Evolutionary conservation across 1,140 invertebrate species (phyloP).

Genomic region (Tyrophagus putrescentiae): DNA sequence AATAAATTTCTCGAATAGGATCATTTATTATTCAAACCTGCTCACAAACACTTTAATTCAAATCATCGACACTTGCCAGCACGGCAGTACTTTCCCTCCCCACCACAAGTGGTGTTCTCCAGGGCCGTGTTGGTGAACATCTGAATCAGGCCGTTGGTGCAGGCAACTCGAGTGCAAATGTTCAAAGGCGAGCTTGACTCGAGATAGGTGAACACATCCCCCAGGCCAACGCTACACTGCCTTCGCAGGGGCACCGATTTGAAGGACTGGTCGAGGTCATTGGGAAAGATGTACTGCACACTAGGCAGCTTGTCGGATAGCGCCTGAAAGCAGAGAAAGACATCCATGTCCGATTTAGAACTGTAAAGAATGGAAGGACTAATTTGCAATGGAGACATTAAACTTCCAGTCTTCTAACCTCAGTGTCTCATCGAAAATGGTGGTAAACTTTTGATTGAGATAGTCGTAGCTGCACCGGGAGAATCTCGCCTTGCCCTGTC

Average conservation of each 20-base stretch:
- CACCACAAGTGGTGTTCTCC: not conserved
- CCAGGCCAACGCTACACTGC: not conserved
- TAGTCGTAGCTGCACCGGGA: not conserved
- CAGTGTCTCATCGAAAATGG: not conserved
- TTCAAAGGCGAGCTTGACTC: not conserved
- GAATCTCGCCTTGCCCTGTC: not conserved
- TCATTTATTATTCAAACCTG: too few relatives aligned
- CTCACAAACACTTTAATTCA: too few relatives aligned
- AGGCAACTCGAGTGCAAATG: not conserved
- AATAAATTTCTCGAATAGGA: conserved; percentile 46
- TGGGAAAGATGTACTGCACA: too few relatives aligned
- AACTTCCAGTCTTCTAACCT: not conserved
- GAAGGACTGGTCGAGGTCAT: too few relatives aligned
- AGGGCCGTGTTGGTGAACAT: not conserved
- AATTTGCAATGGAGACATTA: not conserved
- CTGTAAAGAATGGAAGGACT: not conserved
- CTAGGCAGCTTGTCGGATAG: too few relatives aligned
- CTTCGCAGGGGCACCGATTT: not conserved
- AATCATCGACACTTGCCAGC: not conserved
- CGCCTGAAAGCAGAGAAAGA: too few relatives aligned
- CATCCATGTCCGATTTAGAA: not conserved
- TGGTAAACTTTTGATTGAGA: not conserved
- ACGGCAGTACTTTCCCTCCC: conserved; percentile 6
- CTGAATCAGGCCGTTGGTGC: not conserved
- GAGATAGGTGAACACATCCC: not conserved